Evolutionary conservation across 1,140 invertebrate genomes (phyloP), one percentile per base, ranked within the genome.

Genomic region (Cotesia chilonis): DNA sequence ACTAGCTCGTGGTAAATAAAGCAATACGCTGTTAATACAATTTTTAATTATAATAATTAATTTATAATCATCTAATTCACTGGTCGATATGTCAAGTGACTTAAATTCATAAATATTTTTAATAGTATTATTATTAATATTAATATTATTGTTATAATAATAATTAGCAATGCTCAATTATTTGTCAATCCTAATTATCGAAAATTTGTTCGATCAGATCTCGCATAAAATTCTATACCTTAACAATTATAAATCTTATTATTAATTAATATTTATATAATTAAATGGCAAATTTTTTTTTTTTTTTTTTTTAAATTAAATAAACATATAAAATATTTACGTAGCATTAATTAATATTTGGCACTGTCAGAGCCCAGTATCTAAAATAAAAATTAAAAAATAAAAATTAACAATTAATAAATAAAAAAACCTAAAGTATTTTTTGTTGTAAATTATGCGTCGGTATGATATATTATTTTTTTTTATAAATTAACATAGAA

Each of bases 331-430:
- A 47, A 38, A 41, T 14, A 41, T 60, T 71, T 78, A 68, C 72
- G 63, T 67, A 65, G 63, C 51, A 74, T 69, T 61, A 65, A 74
- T 69, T 61, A 65, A 55, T 70, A 79, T 83, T 82, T 83, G 82
- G 80, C 81, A 83, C 82, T 76, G 77, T 78, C 75, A 68, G 79
- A 81, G 75, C 74, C 76, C 75, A 77, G 55, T 74, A 75, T 78
- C 71, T 75, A 60, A 63, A n/a, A 72, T 68, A 73, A 75, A 63
- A 75, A 71, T 68, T 73, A 73, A 66, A 73, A 68, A 66, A 61
- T 66, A 17, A 57, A 57, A 59, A 54, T 41, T 5, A 52, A 54
- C 41, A 68, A 63, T 57, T 70, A 51, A 57, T 36, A 68, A 74
- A 28, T 28, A 28, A 28, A 28, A 28, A 28, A 28, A 28, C 28